These are phyloP conservation scores for Callosobruchus maculatus DNA, from an alignment of 2,888 invertebrate species.

Conservation along the genomic window DNA sequence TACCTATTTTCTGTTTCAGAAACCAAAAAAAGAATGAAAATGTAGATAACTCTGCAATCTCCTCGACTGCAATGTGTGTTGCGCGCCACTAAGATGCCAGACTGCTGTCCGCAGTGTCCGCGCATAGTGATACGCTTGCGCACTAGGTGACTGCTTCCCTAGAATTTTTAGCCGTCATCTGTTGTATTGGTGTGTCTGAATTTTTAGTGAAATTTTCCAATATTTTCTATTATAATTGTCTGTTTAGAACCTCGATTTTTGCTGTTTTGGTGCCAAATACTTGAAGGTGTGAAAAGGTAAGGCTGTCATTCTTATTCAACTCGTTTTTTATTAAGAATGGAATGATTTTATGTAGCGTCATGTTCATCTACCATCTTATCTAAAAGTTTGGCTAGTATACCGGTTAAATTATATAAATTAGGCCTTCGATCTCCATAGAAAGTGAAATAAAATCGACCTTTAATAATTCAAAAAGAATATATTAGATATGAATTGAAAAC, in stretches of 20 bases:
- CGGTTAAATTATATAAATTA: constrained; percentile 2
- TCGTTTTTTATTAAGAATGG: constrained; percentile 42
- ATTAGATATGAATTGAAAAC: not conserved
- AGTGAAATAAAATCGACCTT: not conserved
- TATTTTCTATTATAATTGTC: constrained; percentile 40
- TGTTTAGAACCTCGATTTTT: constrained; percentile 32
- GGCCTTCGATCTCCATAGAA: not conserved
- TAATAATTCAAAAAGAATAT: not conserved
- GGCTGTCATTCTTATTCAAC: constrained; percentile 42
- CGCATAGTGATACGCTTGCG: not conserved
- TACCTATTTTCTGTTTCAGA: too few species aligned
- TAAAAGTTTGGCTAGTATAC: constrained; percentile 8
- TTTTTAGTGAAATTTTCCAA: constrained; percentile 38
- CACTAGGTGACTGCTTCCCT: constrained; percentile 40
- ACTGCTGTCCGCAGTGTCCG: not conserved
- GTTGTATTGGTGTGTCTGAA: constrained; percentile 50
- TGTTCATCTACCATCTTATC: constrained; percentile 30
- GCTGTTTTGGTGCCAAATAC: constrained; percentile 10
- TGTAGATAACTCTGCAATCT: too few species aligned
- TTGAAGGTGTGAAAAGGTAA: constrained; percentile 16
- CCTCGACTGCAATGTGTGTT: not conserved
- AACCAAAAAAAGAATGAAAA: too few species aligned
- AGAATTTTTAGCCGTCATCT: constrained; percentile 56
- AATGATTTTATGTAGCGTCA: constrained; percentile 42
- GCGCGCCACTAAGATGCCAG: not conserved